Evolutionary conservation across 2,113 vertebrate genomes (phyloP).

Genomic region (Xenopus borealis): DNA sequence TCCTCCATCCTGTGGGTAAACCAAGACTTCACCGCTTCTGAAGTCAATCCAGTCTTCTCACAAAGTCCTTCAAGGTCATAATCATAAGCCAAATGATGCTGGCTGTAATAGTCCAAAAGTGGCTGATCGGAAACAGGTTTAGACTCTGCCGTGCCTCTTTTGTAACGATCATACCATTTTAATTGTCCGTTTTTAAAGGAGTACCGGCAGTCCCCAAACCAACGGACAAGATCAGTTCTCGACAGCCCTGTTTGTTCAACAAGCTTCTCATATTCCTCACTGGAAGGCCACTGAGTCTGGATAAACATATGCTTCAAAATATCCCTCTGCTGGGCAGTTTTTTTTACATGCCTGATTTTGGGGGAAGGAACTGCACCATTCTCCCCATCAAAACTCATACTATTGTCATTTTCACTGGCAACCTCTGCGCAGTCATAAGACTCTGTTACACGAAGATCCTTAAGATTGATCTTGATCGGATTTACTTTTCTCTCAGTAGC

Average conservation of each 20-base stretch:
- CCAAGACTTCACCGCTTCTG: slow-evolving; percentile 83
- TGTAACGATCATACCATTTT: slow-evolving; percentile 91
- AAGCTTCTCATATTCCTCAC: slow-evolving; percentile 83
- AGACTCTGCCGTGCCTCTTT: slow-evolving; percentile 67
- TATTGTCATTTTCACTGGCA: not conserved
- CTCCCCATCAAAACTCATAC: slow-evolving; percentile 49
- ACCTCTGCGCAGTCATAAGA: slow-evolving; percentile 71
- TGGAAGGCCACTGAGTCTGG: slow-evolving; percentile 90
- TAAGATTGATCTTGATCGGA: slow-evolving; percentile 96
- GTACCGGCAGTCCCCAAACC: slow-evolving; percentile 93
- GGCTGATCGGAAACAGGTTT: slow-evolving; percentile 57
- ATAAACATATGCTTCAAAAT: slow-evolving; percentile 87
- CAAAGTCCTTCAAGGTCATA: slow-evolving; percentile 74
- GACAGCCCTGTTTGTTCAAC: slow-evolving; percentile 79
- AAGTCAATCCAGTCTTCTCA: slow-evolving; percentile 71
- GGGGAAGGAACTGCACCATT: slow-evolving; percentile 58
- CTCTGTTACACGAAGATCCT: slow-evolving; percentile 90
- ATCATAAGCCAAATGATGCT: slow-evolving; percentile 72
- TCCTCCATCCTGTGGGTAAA: slow-evolving; percentile 69
- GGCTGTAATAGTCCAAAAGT: slow-evolving; percentile 75
- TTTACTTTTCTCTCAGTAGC: slow-evolving; percentile 80
- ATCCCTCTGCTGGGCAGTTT: slow-evolving; percentile 88
- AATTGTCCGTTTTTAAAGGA: slow-evolving; percentile 92
- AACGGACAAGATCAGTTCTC: slow-evolving; percentile 88
- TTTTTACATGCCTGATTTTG: slow-evolving; percentile 72